A percentile compares a stretch with the other conserved stretches of the same genome.
Conservation (phyloP, 23 tunicate genomes). For the Ascidia mentula region DNA sequence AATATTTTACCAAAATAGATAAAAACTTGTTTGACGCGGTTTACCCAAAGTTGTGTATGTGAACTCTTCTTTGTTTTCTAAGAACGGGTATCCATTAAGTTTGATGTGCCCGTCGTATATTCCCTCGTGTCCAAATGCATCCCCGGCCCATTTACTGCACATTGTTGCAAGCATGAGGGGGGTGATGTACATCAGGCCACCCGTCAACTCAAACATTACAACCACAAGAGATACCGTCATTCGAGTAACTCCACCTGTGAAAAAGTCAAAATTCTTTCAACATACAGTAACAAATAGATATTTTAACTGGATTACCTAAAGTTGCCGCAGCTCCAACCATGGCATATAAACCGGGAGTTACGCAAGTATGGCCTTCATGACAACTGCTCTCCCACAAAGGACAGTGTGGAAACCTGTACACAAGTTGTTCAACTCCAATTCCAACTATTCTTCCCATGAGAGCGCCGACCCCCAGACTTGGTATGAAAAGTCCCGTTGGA, state of each 20-base stretch:
- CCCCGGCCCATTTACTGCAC: constrained; percentile 98
- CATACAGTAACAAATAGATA: background rate
- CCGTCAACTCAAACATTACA: constrained; percentile 96
- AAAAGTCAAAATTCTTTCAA: background rate
- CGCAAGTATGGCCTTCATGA: constrained; percentile 43
- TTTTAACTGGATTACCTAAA: constrained; percentile 35
- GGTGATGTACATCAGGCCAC: constrained; percentile 94
- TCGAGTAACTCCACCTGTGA: constrained; percentile 88
- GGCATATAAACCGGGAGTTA: constrained; percentile 96
- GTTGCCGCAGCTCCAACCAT: constrained; percentile 99
- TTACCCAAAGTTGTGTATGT: constrained; percentile 83
- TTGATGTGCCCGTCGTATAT: constrained; percentile 98
- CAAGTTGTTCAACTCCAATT: constrained; percentile 87
- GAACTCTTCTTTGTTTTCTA: constrained; percentile 91
- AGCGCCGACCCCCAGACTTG: constrained; percentile 95
- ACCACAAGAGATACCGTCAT: constrained; percentile 98
- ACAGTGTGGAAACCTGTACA: constrained; percentile 51
- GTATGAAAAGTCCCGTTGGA: constrained; percentile 98
- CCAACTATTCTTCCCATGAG: constrained; percentile 92
- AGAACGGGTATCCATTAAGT: constrained; percentile 92
- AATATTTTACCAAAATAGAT: background rate
- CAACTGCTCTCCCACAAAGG: constrained; percentile 62
- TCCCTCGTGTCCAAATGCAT: constrained; percentile 97
- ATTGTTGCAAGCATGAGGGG: constrained; percentile 97
- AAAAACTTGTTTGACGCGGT: background rate